Conservation (phyloP, 37 sponge, comb jelly and placozoan species). For the Mnemiopsis leidyi region DNA sequence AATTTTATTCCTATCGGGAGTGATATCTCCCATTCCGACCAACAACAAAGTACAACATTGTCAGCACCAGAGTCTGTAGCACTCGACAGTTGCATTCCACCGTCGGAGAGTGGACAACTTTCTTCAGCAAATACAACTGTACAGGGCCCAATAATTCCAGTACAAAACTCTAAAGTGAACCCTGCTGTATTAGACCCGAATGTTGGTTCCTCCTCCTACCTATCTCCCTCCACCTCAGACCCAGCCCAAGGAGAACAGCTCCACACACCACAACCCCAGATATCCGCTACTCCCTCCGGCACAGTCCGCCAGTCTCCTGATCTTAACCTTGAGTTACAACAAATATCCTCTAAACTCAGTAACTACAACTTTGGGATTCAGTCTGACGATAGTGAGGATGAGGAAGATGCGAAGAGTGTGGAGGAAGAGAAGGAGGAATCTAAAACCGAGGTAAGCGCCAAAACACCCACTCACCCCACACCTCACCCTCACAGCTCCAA, state of each 20-base stretch:
- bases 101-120: neutral
- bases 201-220: neutral
- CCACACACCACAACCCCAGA: neutral
- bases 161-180: neutral
- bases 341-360: neutral
- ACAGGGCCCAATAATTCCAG: neutral
- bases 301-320: neutral
- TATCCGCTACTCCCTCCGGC: neutral
- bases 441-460: neutral
- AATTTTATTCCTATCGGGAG: neutral
- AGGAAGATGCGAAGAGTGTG: no score
- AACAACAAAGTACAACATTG: neutral
- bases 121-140: neutral
- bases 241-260: neutral
- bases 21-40: neutral
- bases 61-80: neutral
- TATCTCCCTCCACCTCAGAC: neutral
- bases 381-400: neutral
- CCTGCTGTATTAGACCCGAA: neutral
- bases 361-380: conserved; percentile 27
- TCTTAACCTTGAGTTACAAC: neutral
- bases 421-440: neutral
- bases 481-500: neutral
- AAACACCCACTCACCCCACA: neutral
- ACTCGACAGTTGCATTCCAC: neutral